A percentile compares a stretch with the other conserved stretches of the same genome.
phyloP scores from a whole-genome alignment of 2,113 vertebrate genomes.

The Paratilapia polleni region DNA sequence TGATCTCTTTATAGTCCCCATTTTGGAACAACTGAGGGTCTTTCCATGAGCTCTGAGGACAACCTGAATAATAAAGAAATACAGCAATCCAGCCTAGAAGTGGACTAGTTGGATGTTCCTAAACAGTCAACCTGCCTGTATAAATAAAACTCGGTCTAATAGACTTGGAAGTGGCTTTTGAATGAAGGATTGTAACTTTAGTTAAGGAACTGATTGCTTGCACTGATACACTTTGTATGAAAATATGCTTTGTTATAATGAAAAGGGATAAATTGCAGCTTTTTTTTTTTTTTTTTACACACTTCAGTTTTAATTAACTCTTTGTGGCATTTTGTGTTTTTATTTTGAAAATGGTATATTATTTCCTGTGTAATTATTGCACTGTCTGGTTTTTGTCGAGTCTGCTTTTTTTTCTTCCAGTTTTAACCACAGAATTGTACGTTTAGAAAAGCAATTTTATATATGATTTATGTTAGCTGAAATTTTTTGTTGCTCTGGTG shows the following conservation, averaged over 20 bases:
- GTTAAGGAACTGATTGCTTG: neutral
- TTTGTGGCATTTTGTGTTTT: neutral
- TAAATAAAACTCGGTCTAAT: neutral
- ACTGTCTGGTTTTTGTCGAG: conserved; percentile 19
- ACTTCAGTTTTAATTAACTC: neutral
- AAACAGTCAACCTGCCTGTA: neutral
- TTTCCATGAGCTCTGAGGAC: neutral
- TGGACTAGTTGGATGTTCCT: neutral
- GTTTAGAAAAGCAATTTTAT: no score
- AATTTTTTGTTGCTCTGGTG: neutral
- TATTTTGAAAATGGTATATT: neutral
- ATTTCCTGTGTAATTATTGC: conserved; percentile 32
- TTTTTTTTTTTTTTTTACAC: conserved; percentile 17
- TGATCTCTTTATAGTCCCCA: neutral
- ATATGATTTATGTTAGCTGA: neutral
- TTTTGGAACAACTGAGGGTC: neutral
- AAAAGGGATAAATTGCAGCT: conserved; percentile 5
- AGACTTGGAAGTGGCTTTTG: neutral
- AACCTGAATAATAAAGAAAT: neutral
- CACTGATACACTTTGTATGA: neutral
- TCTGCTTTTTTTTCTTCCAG: neutral
- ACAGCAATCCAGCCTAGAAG: neutral
- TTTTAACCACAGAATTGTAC: no score
- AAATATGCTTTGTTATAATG: neutral
- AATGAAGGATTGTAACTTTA: neutral